Evolutionary conservation across 2,113 vertebrate species (phyloP).

Genomic region (Spea multiplicata): DNA sequence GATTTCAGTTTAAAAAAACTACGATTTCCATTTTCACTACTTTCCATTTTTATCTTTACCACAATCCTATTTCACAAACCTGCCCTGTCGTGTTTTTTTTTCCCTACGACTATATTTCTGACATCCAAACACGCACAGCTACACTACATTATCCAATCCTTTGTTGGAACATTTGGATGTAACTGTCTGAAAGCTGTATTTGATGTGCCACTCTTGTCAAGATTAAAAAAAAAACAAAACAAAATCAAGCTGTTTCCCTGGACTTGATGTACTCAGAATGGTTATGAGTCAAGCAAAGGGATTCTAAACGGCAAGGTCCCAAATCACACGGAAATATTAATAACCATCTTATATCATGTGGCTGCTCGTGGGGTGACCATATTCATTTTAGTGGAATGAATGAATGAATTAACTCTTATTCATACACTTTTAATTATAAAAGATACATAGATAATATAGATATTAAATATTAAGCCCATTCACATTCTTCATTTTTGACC

Average conservation of each 20-base stretch:
- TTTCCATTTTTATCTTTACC: background rate
- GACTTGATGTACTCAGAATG: constrained; percentile 12
- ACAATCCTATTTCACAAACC: background rate
- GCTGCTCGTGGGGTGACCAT: too few species aligned
- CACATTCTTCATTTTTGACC: too few species aligned
- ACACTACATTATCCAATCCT: constrained; percentile 10
- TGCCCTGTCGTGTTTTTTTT: background rate
- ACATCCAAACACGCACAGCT: constrained; percentile 11
- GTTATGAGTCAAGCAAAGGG: background rate
- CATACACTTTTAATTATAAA: too few species aligned
- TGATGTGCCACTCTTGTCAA: constrained; percentile 11
- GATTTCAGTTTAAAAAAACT: too few species aligned
- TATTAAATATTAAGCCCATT: too few species aligned
- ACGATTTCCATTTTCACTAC: background rate
- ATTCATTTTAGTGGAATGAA: too few species aligned
- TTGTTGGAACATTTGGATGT: constrained; percentile 22
- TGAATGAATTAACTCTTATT: too few species aligned
- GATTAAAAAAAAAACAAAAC: background rate
- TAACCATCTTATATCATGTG: too few species aligned
- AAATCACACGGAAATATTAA: background rate
- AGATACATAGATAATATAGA: too few species aligned
- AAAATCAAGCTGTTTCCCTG: background rate
- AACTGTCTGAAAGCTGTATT: background rate
- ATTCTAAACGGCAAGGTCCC: background rate
- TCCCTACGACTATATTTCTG: background rate